Evolutionary conservation across 2,113 vertebrate genomes (phyloP).

Genomic region (Trochalopteron elliotii): DNA sequence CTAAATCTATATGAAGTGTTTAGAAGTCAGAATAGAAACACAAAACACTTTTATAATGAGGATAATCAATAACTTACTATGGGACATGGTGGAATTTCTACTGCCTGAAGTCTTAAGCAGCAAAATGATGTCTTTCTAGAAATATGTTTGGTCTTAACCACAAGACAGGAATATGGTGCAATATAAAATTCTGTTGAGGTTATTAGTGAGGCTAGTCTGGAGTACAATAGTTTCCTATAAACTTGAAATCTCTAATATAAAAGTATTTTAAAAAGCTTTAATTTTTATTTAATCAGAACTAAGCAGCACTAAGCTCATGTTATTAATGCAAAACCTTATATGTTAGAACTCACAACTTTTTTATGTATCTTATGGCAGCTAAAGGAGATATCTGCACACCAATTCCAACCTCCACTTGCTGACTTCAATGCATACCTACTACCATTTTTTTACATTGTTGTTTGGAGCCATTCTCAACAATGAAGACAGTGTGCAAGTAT

Average conservation of each 20-base stretch:
- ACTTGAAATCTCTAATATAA: neutral
- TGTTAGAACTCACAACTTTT: neutral
- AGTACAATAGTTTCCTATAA: neutral
- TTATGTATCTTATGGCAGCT: neutral
- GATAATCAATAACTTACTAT: neutral
- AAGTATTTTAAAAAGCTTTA: neutral
- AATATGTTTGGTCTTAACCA: neutral
- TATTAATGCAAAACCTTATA: neutral
- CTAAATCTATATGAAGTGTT: neutral
- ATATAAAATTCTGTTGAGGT: neutral
- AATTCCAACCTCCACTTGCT: neutral
- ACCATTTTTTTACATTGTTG: neutral
- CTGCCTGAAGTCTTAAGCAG: neutral
- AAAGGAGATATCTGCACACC: neutral
- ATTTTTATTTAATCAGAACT: neutral
- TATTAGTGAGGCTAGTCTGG: neutral
- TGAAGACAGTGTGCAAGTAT: neutral
- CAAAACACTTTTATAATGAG: neutral
- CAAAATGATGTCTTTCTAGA: neutral
- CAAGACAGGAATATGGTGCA: neutral
- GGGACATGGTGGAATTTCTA: neutral
- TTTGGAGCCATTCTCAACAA: neutral
- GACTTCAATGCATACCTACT: neutral
- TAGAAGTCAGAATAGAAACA: neutral
- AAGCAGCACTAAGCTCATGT: neutral